phyloP scores from a whole-genome alignment of 64 coral and sea anemone genomes.

The Stylophora pistillata region DNA sequence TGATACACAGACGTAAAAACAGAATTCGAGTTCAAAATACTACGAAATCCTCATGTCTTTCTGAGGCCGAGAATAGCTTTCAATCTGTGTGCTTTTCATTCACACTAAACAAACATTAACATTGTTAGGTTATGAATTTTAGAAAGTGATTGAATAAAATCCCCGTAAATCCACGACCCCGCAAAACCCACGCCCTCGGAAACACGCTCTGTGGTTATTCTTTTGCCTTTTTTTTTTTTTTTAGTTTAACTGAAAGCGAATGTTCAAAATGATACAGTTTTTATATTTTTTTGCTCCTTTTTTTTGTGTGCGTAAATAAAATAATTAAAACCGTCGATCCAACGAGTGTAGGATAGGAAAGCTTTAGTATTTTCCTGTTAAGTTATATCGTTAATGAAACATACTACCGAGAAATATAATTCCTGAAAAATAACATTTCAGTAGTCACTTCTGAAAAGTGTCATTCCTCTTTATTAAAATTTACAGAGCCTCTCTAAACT shows the following conservation, averaged over 20 bases:
- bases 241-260: background rate
- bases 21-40: background rate
- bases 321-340: background rate
- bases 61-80: background rate
- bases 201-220: background rate
- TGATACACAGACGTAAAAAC: background rate
- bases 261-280: background rate
- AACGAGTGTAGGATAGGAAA: background rate
- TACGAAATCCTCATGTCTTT: background rate
- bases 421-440: background rate
- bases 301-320: background rate
- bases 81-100: background rate
- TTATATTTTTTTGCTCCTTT: background rate
- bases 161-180: background rate
- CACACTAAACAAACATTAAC: background rate
- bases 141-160: background rate
- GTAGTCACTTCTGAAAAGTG: background rate
- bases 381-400: background rate
- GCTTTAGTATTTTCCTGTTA: background rate
- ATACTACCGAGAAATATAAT: background rate
- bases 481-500: constrained; percentile 15
- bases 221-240: background rate
- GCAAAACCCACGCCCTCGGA: background rate
- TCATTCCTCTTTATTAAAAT: constrained; percentile 26
- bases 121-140: constrained; percentile 22